Percentiles rank a stretch among this genome's conserved stretches.
Conservation (phyloP, 2,113 vertebrate species). For the Mellivora capensis region DNA sequence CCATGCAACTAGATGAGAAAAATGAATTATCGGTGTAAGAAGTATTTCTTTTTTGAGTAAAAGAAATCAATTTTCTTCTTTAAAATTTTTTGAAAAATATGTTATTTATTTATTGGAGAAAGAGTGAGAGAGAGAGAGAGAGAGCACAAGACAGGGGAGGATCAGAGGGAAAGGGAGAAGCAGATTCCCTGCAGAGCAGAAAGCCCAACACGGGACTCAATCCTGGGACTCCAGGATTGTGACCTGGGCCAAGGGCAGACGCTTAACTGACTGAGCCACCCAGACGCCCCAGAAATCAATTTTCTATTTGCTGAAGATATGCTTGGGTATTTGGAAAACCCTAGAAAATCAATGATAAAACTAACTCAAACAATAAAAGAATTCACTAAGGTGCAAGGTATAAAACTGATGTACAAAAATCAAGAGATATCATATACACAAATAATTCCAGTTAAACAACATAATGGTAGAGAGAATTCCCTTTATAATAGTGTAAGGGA, state of each 20-base stretch:
- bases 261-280: too few species aligned
- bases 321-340: neutral
- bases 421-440: neutral
- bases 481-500: neutral
- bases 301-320: neutral
- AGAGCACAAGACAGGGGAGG: too few species aligned
- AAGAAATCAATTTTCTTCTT: neutral
- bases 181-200: too few species aligned
- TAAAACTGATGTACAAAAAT: slow-evolving; percentile 6
- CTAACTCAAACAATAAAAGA: slow-evolving; percentile 8
- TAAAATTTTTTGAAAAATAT: too few species aligned
- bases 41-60: neutral
- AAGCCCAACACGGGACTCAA: too few species aligned
- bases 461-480: neutral
- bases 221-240: too few species aligned
- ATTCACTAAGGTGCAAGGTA: neutral
- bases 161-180: too few species aligned
- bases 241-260: too few species aligned
- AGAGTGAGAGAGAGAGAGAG: too few species aligned
- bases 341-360: slow-evolving; percentile 7
- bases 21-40: neutral
- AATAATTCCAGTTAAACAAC: neutral
- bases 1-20: neutral
- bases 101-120: too few species aligned
- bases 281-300: too few species aligned